A percentile compares a stretch with the other conserved stretches of the same genome.
These are phyloP conservation scores for Salvelinus alpinus DNA, from an alignment of 2,113 vertebrate genomes.

Conservation along the genomic window DNA sequence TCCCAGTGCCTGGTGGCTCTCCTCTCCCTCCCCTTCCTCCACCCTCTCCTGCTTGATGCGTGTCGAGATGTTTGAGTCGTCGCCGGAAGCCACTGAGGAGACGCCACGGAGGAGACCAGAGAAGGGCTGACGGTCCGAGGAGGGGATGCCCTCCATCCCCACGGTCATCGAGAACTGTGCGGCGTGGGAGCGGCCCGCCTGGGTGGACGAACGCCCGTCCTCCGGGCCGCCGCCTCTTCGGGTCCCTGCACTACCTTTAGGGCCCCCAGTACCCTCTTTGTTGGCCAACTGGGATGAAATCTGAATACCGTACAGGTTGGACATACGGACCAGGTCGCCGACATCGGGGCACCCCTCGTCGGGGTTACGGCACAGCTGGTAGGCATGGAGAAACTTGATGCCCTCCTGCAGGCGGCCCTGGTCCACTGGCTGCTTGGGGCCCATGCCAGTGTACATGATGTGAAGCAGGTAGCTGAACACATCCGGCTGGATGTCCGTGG, in stretches of 20 bases:
- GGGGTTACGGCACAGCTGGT: conserved; percentile 86
- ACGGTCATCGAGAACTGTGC: conserved; percentile 82
- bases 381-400: conserved; percentile 93
- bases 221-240: conserved; percentile 50
- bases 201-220: conserved; percentile 55
- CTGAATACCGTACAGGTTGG: conserved; percentile 96
- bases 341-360: conserved; percentile 76
- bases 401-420: conserved; percentile 90
- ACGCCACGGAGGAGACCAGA: conserved; percentile 64
- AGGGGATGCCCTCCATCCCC: conserved; percentile 78
- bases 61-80: conserved; percentile 75
- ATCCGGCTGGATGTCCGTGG: conserved; percentile 95
- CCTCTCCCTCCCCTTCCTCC: conserved; percentile 77
- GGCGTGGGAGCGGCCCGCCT: conserved; percentile 74
- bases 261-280: conserved; percentile 72
- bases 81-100: conserved; percentile 70
- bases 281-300: conserved; percentile 87
- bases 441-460: conserved; percentile 96
- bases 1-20: conserved; percentile 51
- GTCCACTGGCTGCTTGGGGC: conserved; percentile 91
- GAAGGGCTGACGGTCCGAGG: conserved; percentile 69
- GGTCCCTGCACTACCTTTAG: conserved; percentile 69
- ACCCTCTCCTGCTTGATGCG: conserved; percentile 86
- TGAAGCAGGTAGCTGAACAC: conserved; percentile 98
- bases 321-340: conserved; percentile 82